Evolutionary conservation across 2,113 vertebrate genomes (phyloP).

Genomic region (Fregata magnificens): DNA sequence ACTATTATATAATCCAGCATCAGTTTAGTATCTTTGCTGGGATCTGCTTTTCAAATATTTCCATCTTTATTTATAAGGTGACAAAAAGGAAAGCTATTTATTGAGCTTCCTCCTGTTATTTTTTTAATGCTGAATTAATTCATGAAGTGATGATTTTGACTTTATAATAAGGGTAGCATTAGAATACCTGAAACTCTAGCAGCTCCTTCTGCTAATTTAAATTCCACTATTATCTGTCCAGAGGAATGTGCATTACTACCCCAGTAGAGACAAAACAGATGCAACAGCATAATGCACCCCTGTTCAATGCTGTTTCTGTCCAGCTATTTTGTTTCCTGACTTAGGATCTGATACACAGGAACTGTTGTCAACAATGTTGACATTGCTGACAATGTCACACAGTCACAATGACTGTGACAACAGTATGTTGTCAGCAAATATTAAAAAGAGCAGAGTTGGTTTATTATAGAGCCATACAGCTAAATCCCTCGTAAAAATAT

Average conservation of each 20-base stretch:
- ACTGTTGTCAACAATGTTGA: no score
- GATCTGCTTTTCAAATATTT: neutral
- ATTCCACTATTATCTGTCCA: neutral
- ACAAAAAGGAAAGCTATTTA: neutral
- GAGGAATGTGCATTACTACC: neutral
- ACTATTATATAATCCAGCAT: neutral
- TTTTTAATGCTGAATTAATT: neutral
- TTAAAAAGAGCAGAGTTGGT: neutral
- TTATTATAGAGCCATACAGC: neutral
- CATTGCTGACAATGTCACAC: no score
- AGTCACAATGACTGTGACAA: no score
- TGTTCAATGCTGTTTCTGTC: neutral
- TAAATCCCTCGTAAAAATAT: neutral
- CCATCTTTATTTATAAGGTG: neutral
- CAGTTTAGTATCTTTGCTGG: neutral
- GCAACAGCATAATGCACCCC: neutral
- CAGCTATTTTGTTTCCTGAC: neutral
- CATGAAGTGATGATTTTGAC: neutral
- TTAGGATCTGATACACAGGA: neutral
- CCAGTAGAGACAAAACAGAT: neutral
- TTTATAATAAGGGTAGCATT: neutral
- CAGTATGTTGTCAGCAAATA: neutral
- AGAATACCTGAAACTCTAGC: neutral
- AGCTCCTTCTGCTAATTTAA: conserved; percentile 13
- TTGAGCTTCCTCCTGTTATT: neutral